Conservation (phyloP, 2,797 vertebrate genomes). For the Salarias fasciatus region DNA sequence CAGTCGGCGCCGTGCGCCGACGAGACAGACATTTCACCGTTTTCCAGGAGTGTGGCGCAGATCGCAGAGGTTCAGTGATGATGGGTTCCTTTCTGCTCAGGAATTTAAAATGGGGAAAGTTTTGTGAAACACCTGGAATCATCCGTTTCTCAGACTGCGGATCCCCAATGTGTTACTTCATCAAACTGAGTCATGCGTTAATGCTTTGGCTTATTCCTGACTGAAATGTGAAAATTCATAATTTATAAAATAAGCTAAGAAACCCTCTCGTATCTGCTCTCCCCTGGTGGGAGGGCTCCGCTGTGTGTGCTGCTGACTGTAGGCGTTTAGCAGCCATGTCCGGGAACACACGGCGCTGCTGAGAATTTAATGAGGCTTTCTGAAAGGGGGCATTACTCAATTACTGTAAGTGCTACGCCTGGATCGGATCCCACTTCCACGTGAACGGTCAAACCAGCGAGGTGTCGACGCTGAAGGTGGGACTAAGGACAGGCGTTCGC, state of each 20-base stretch:
- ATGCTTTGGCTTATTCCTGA: no score
- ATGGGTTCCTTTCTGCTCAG: slow-evolving; percentile 11
- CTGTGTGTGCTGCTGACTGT: slow-evolving; percentile 59
- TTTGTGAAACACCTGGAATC: background rate
- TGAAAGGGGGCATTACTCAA: slow-evolving; percentile 67
- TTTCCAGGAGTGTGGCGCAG: slow-evolving; percentile 61
- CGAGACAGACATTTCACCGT: slow-evolving; percentile 44
- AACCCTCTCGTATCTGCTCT: no score
- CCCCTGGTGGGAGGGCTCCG: background rate
- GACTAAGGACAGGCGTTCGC: slow-evolving; percentile 31
- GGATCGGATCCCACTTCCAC: slow-evolving; percentile 50
- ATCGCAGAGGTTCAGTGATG: slow-evolving; percentile 68
- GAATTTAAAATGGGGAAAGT: background rate
- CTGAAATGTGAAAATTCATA: no score
- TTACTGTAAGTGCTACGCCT: slow-evolving; percentile 75
- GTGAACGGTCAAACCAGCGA: slow-evolving; percentile 44
- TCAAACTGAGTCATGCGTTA: no score
- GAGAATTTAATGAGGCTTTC: slow-evolving; percentile 79
- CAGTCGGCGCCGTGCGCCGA: slow-evolving; percentile 51
- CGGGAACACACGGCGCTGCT: slow-evolving; percentile 58
- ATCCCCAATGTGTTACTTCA: slow-evolving; percentile 19
- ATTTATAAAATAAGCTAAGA: no score
- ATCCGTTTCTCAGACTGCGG: slow-evolving; percentile 5
- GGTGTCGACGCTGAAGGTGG: slow-evolving; percentile 53
- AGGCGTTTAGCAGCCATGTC: slow-evolving; percentile 60